Evolutionary conservation across 2,888 invertebrate genomes (phyloP), one percentile per base, ranked within the genome.

Genomic region (Cylindroiulus punctatus): DNA sequence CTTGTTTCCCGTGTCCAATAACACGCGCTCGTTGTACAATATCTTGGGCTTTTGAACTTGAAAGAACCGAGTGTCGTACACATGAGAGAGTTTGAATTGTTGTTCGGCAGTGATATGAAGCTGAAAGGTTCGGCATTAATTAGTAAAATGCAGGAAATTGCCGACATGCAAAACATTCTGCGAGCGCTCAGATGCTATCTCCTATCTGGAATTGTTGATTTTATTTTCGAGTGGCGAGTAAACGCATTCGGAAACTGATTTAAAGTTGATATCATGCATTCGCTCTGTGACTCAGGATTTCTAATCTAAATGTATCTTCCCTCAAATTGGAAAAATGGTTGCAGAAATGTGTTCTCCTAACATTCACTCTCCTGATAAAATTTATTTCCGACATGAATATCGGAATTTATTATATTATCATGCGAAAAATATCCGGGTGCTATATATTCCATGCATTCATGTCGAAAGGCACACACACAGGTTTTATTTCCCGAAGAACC

Each of bases 61-160:
- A 19, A 52, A 52, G 52, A 52, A 52, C 52, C 52, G n/a, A 52
- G 1, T n/a, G 17, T 52, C 52, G 17, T 52, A 19, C 12, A n/a
- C 19, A n/a, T 19, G 52, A 52, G 19, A 12, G 12, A 19, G 12
- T 19, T 52, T 52, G 52, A 52, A 52, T 52, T 1, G 52, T 52
- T 7, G 10, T 52, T 17, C 52, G 5, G 19, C n/a, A 52, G 52
- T n/a, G 52, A 52, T 52, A 52, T 52, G 52, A 52, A 52, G 52
- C n/a, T 52, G 52, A 52, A 52, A 52, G 52, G 52, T 52, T 52
- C n/a, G 1, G 52, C 52, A 52, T 52, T 52, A 52, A 52, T 52
- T 52, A 52, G 52, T 19, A 52, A 52, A 52, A 52, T 52, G 52
- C 52, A 52, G 52, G 52, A 52, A 52, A 52, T 52, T 52, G 52